A percentile compares a stretch with the other conserved stretches of the same genome.
Conservation (phyloP, 2,113 vertebrate species). For the Tachycineta bicolor region DNA sequence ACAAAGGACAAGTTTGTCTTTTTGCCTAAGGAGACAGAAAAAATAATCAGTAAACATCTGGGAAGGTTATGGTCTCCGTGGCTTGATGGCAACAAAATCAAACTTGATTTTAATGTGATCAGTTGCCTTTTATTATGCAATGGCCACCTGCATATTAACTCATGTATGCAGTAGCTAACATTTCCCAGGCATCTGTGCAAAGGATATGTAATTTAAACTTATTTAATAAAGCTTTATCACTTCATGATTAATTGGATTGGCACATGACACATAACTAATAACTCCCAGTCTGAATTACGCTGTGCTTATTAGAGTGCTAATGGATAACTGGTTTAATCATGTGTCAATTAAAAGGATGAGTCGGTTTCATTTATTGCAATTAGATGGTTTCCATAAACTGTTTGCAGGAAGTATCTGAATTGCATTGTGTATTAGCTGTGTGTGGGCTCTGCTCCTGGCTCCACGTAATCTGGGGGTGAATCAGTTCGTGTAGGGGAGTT, state of each 20-base stretch:
- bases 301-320: conserved; percentile 36
- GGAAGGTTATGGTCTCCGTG: neutral
- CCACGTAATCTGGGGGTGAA: neutral
- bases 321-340: conserved; percentile 60
- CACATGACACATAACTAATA: conserved; percentile 27
- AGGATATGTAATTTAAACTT: conserved; percentile 14
- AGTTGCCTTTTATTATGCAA: conserved; percentile 17
- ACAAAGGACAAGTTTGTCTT: neutral
- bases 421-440: neutral
- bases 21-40: neutral
- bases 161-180: neutral
- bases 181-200: conserved; percentile 43
- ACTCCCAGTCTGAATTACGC: neutral
- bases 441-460: neutral
- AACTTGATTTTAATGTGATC: neutral
- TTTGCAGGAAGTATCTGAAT: conserved; percentile 60
- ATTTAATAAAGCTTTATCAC: conserved; percentile 30
- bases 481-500: neutral
- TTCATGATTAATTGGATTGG: conserved; percentile 42
- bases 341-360: conserved; percentile 60
- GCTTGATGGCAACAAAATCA: neutral
- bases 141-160: neutral
- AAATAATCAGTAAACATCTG: neutral
- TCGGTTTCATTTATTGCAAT: conserved; percentile 58
- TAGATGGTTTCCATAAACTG: conserved; percentile 23